A percentile compares a stretch with the other conserved stretches of the same genome.
phyloP scores from a whole-genome alignment of 64 coral and sea anemone genomes.

The Astreopora myriophthalma region DNA sequence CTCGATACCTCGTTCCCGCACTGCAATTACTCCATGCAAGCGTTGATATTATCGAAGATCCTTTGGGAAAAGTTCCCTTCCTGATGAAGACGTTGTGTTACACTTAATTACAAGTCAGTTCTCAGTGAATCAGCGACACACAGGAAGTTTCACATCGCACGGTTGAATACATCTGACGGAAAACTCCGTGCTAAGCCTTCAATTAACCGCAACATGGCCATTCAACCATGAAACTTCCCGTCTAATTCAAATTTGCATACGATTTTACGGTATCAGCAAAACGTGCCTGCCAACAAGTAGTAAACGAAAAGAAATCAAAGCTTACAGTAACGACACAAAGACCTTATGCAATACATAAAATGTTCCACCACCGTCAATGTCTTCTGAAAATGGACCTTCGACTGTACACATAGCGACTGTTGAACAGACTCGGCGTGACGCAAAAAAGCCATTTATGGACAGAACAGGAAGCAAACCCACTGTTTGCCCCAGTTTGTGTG shows the following conservation, averaged over 20 bases:
- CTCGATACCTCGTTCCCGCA: neutral
- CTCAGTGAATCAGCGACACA: neutral
- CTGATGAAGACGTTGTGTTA: neutral
- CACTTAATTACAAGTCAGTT: neutral
- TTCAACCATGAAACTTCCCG: constrained; percentile 41
- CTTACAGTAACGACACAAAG: neutral
- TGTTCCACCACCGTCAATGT: neutral
- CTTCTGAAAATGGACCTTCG: neutral
- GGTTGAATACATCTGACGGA: neutral
- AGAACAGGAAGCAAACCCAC: neutral
- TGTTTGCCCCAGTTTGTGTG: neutral
- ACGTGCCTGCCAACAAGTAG: neutral
- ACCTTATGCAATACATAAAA: neutral
- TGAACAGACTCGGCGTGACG: constrained; percentile 7
- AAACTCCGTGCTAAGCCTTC: neutral
- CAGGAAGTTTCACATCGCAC: neutral
- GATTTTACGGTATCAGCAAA: neutral
- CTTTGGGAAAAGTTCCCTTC: neutral
- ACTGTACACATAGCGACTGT: neutral
- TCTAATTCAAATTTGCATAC: neutral
- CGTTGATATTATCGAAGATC: neutral
- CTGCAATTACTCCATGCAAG: neutral
- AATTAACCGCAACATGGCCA: neutral
- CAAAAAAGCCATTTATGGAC: constrained; percentile 14
- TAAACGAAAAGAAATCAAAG: neutral